Evolutionary conservation across 2,113 vertebrate genomes (phyloP).

Genomic region (Python bivittatus): DNA sequence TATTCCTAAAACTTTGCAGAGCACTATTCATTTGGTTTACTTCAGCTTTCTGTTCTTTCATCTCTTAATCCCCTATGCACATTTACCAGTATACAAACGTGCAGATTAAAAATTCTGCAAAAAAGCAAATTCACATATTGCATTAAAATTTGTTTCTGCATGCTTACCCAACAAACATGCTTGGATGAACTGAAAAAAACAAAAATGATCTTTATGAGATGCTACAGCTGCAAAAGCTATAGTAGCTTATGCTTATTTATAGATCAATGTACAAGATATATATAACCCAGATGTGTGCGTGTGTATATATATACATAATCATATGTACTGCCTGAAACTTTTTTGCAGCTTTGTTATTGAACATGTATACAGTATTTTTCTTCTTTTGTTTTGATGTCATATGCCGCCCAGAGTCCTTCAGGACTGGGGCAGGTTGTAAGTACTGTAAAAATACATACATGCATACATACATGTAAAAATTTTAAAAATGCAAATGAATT

Average conservation of each 20-base stretch:
- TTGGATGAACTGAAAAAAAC: background rate
- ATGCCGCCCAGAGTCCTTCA: background rate
- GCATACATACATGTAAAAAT: background rate
- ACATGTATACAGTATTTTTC: background rate
- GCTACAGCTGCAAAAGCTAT: background rate
- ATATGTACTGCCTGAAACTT: background rate
- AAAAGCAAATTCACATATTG: background rate
- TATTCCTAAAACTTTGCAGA: background rate
- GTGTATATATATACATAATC: background rate
- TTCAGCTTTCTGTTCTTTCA: background rate
- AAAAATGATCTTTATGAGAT: background rate
- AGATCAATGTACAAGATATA: background rate
- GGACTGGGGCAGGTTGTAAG: background rate
- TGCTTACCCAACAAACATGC: background rate
- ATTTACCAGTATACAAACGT: background rate
- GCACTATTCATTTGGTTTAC: background rate
- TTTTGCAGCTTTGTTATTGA: background rate
- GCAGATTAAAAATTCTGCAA: background rate
- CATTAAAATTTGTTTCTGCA: background rate
- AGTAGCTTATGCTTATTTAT: background rate
- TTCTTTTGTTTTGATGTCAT: background rate
- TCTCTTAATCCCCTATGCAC: background rate
- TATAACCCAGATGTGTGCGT: background rate
- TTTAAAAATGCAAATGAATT: background rate
- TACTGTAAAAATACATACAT: background rate